phyloP scores from a whole-genome alignment of 2,113 vertebrate species.

The Menura novaehollandiae region DNA sequence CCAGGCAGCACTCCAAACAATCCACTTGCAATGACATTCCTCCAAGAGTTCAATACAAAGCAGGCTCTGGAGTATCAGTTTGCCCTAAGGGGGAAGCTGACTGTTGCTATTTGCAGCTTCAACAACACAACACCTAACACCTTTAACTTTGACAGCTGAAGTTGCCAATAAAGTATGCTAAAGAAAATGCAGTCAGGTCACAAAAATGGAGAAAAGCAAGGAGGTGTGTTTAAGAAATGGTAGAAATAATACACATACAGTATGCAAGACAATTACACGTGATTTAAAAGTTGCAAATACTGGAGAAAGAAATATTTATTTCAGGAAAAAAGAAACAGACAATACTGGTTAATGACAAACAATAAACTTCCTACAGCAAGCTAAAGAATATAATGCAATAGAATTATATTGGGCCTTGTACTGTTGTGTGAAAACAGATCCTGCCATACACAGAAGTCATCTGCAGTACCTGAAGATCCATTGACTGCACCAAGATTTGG shows the following conservation, averaged over 20 bases:
- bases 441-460: not conserved
- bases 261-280: not conserved
- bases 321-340: not conserved
- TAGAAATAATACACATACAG: not conserved
- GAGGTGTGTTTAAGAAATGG: not conserved
- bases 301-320: not conserved
- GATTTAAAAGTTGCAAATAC: not conserved
- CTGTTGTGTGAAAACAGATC: not conserved
- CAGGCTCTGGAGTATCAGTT: not conserved
- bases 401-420: not conserved
- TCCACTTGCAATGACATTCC: not conserved
- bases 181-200: not conserved
- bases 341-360: not conserved
- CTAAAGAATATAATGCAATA: not conserved
- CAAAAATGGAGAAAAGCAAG: not conserved
- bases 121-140: rapidly evolving
- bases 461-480: not conserved
- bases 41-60: not conserved
- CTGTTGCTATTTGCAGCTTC: not conserved
- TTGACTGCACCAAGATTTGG: not conserved
- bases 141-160: not conserved
- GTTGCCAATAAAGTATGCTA: not conserved
- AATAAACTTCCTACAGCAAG: not conserved
- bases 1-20: not conserved
- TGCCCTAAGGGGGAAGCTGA: not conserved